Evolutionary conservation across 2,113 vertebrate genomes (phyloP), one percentile per base, ranked within the genome.

Genomic region (Ailuropoda melanoleuca): DNA sequence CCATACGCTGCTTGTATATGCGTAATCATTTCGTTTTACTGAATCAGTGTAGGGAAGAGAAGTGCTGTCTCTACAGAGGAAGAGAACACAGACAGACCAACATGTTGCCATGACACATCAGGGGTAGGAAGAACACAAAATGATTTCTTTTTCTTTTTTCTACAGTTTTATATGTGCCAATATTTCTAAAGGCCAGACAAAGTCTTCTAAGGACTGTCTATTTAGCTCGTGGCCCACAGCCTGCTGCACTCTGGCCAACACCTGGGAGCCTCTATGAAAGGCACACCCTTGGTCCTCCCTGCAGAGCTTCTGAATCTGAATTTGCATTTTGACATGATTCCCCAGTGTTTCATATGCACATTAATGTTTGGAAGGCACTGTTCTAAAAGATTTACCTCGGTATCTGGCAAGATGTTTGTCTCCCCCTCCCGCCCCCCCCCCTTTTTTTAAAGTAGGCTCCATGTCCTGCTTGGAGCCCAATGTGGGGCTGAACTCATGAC

Each of bases 21-120:
- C 8, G 6, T 3, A 6, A 31, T 29, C 43, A 29, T 3, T 56
- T 2, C 4, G 4, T 19, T 8, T 66, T n/a, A n/a, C 3, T 12
- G 66, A 68, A 17, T 43, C 43, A 19, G 4, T 8, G 43, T 6
- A 5, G 3, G 31, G 37, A 31, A 78, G 43, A 37, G 21, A 70
- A 60, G 46, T 4, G 15, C 11, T 5, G 2, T 11, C 19, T 83
- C 64, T 74, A 14, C 4, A 56, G 24, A 24, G 29, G 34, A 64
- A 75, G 66, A 48, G 82, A 75, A 21, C 17, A 23, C 21, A 34
- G 6, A 29, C 1, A 24, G 24, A 37, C 4, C 24, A 26, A 18
- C 13, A 23, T 7, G 39, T 23, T 24, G 17, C 55, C 11, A 0
- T 24, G 46, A 48, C 21, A 19, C 29, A 56, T 81, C 18, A 72